Evolutionary conservation across 2,797 vertebrate genomes (phyloP), one percentile per base, ranked within the genome.

Genomic region (Melanotaenia nigrans): DNA sequence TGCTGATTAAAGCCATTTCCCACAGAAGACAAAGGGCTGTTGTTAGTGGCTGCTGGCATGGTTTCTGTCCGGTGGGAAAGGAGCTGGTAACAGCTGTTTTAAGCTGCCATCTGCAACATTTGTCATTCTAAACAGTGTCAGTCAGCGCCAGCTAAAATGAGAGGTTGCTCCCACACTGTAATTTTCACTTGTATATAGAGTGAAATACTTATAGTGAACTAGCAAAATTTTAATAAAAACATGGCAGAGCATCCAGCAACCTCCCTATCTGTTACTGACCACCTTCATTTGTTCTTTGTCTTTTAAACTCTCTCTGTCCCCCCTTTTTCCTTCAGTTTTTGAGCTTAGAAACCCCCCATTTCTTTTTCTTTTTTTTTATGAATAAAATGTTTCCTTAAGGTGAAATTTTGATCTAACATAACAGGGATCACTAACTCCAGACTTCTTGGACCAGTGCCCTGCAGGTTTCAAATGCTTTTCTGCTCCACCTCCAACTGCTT

Each of bases 91-190:
- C 30, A 59, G 30, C 65, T 47, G 40, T 47, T 51, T 38, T 51
- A 10, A 51, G 42, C 42, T 36, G 40, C 55, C 45, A 28, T 36
- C 56, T 68, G 66, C 56, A 60, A n/a, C 56, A 51, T 68, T 59
- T 68, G 55, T 68, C 42, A 68, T 68, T 68, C 32, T 25, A 24
- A 36, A 59, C 56, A 68, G 56, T 24, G 30, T 14, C 18, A n/a
- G 13, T 59, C 66, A 59, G 30, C 8, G 56, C 30, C 56, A 49
- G 56, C 32, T 36, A 33, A 47, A 33, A 40, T 47, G 40, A 59
- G 11, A 11, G 47, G 42, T 22, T 25, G 45, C 9, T 24, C 47
- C 13, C 56, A n/a, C 30, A 35, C 65, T 10, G 32, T 57, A 33
- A 6, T 59, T 33, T 36, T 45, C 32, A 18, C n/a, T 68, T 5